Percentiles rank a stretch among this genome's conserved stretches.
Evolutionary conservation across 2,113 vertebrate species (phyloP).

Genomic region (Saccopteryx bilineata): DNA sequence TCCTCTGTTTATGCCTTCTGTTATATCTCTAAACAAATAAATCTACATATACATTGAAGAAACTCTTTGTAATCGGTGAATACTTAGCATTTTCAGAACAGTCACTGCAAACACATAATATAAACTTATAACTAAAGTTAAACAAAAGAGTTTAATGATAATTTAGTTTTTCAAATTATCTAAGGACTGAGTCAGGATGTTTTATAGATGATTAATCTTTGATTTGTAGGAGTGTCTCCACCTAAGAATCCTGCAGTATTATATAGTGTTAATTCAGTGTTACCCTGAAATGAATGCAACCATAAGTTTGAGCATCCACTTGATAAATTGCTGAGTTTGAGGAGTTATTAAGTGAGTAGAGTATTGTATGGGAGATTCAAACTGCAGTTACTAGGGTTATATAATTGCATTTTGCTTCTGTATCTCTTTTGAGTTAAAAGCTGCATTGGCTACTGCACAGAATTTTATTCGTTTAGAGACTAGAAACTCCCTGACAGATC

Average conservation of each 20-base stretch:
- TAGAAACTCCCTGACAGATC: conserved; percentile 81
- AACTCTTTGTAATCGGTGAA: conserved; percentile 35
- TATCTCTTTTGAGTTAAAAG: conserved; percentile 80
- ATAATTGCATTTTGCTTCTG: conserved; percentile 81
- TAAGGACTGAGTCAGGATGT: conserved; percentile 49
- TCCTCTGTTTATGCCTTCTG: conserved; percentile 39
- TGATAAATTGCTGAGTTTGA: conserved; percentile 73
- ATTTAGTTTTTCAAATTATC: conserved; percentile 60
- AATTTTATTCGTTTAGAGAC: conserved; percentile 75
- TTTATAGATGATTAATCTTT: conserved; percentile 69
- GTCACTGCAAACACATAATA: conserved; percentile 42
- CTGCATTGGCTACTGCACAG: conserved; percentile 71
- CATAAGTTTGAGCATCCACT: conserved; percentile 63
- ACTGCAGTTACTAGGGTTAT: conserved; percentile 70
- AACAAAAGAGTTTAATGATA: conserved; percentile 57
- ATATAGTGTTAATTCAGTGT: conserved; percentile 39
- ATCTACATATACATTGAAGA: conserved; percentile 17
- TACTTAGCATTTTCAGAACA: conserved; percentile 62
- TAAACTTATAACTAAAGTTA: conserved; percentile 60
- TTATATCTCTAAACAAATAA: conserved; percentile 55
- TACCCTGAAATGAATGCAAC: conserved; percentile 54
- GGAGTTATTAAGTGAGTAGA: conserved; percentile 22
- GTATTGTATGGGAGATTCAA: conserved; percentile 66
- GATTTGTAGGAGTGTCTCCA: background rate
- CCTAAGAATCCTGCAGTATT: conserved; percentile 34